A percentile compares a stretch with the other conserved stretches of the same genome.
Evolutionary conservation across 2,113 vertebrate genomes (phyloP).

Genomic region (Columba janthina): DNA sequence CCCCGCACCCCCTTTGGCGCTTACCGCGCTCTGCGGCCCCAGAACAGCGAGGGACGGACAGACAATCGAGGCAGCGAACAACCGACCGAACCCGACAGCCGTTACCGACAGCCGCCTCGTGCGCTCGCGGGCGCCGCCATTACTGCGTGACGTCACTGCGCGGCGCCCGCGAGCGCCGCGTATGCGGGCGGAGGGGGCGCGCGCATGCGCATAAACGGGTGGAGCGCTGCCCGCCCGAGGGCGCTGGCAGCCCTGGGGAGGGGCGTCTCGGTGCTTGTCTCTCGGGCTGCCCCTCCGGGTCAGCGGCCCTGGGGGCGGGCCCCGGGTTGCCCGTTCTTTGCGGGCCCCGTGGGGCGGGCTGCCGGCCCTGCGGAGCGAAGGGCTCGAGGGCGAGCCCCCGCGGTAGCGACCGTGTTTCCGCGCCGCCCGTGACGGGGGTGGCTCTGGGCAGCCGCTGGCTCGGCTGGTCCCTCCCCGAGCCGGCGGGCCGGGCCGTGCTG

Average conservation of each 20-base stretch:
- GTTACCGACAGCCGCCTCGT: not conserved
- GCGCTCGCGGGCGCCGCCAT: not conserved
- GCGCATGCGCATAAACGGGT: not conserved
- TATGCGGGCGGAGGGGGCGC: rapidly evolving
- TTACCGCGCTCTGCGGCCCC: not conserved
- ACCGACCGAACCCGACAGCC: rapidly evolving
- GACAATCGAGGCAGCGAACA: rapidly evolving
- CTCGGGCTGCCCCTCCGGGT: too few relatives aligned
- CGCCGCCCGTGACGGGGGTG: too few relatives aligned
- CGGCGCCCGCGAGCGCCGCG: not conserved
- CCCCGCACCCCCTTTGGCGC: not conserved
- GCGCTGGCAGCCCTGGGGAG: too few relatives aligned
- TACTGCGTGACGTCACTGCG: not conserved
- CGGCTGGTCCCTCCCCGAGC: too few relatives aligned
- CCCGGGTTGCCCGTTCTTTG: rapidly evolving
- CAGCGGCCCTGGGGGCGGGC: not conserved
- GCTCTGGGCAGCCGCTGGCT: too few relatives aligned
- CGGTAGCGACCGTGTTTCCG: too few relatives aligned
- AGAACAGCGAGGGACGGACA: too few relatives aligned
- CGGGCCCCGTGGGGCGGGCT: not conserved
- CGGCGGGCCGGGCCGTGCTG: not conserved
- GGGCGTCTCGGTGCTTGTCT: too few relatives aligned
- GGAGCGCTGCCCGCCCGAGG: too few relatives aligned
- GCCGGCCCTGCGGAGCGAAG: not conserved
- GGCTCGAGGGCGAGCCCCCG: not conserved